Conservation (phyloP, 1,140 invertebrate genomes). For the Saccostrea glomerata region DNA sequence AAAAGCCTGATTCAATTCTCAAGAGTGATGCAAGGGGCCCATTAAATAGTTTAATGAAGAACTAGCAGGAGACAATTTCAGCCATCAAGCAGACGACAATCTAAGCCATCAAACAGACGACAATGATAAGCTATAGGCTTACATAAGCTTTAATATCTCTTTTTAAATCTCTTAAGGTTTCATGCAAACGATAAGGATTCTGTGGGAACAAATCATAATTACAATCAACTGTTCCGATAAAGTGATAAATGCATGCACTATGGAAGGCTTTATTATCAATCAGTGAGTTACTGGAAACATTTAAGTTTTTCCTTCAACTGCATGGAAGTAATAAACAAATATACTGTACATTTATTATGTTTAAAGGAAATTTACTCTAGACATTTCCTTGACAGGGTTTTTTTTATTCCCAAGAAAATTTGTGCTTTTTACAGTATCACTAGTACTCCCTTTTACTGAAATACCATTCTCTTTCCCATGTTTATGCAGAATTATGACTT, state of each 20-base stretch:
- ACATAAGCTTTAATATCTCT: neutral
- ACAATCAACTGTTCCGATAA: neutral
- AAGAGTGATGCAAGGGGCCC: neutral
- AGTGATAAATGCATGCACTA: neutral
- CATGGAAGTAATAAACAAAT: too few relatives aligned
- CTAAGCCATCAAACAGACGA: neutral
- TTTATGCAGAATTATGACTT: conserved; percentile 73
- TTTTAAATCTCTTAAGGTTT: conserved; percentile 1
- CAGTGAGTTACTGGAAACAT: too few relatives aligned
- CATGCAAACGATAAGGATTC: neutral
- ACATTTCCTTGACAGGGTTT: too few relatives aligned
- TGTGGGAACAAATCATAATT: neutral
- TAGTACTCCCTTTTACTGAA: too few relatives aligned
- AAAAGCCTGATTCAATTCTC: neutral
- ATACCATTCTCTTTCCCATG: neutral
- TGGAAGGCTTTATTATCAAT: too few relatives aligned
- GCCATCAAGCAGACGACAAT: neutral
- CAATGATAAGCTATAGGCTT: neutral
- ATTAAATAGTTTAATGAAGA: neutral
- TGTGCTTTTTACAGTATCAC: too few relatives aligned
- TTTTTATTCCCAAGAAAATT: too few relatives aligned
- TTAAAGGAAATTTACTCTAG: too few relatives aligned
- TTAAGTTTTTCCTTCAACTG: too few relatives aligned
- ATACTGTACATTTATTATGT: too few relatives aligned
- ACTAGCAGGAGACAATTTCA: neutral